These are phyloP conservation scores for Lytechinus variegatus DNA, from an alignment of 35 echinoderm and acorn worm genomes.

Conservation along the genomic window DNA sequence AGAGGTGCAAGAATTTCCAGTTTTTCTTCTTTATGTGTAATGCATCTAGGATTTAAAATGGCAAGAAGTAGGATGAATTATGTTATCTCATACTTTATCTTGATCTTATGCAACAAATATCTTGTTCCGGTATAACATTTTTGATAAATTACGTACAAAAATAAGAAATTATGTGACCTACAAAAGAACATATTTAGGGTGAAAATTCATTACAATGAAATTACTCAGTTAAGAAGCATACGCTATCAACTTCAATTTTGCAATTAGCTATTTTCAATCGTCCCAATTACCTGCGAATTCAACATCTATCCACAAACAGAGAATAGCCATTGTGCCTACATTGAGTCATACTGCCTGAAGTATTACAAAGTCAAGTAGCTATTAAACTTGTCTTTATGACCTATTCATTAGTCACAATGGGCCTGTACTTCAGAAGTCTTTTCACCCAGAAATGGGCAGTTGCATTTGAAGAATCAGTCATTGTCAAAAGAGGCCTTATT, in stretches of 20 bases:
- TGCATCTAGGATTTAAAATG: too few relatives aligned
- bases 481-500: background rate
- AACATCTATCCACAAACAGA: background rate
- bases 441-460: background rate
- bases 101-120: too few relatives aligned
- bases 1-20: too few relatives aligned
- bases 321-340: background rate
- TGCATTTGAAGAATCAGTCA: background rate
- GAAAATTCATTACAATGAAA: background rate
- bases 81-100: too few relatives aligned
- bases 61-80: too few relatives aligned
- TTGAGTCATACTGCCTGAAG: background rate
- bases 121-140: too few relatives aligned
- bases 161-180: too few relatives aligned
- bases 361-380: background rate
- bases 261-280: background rate
- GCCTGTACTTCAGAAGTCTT: background rate
- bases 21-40: too few relatives aligned
- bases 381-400: background rate
- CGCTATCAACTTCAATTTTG: background rate
- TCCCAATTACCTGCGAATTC: background rate
- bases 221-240: background rate
- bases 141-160: too few relatives aligned
- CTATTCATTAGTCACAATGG: background rate
- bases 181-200: background rate